phyloP scores from a whole-genome alignment of 2,888 invertebrate species.

The Altica lythri region DNA sequence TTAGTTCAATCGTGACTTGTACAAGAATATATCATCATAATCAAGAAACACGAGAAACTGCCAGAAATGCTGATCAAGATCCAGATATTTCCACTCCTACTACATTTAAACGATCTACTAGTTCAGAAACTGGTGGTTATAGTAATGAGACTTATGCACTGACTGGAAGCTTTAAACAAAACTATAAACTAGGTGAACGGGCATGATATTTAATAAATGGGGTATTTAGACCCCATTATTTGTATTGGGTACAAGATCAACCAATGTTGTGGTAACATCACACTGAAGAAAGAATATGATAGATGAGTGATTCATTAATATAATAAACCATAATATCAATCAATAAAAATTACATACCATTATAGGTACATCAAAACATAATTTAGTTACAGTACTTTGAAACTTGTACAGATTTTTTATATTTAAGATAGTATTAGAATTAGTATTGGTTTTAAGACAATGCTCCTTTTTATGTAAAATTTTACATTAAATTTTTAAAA shows the following conservation, averaged over 20 bases:
- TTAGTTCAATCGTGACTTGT: slow-evolving; percentile 74
- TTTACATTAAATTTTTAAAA: no score
- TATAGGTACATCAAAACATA: no score
- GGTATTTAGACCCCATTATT: slow-evolving; percentile 44
- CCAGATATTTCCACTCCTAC: slow-evolving; percentile 31
- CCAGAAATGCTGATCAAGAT: slow-evolving; percentile 33
- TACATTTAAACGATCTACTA: slow-evolving; percentile 28
- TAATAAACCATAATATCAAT: no score
- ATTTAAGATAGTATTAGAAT: no score
- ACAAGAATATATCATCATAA: slow-evolving; percentile 64
- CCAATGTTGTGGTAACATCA: slow-evolving; percentile 69
- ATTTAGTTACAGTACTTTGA: no score
- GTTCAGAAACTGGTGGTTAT: slow-evolving; percentile 46
- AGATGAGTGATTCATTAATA: no score
- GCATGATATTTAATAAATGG: slow-evolving; percentile 54
- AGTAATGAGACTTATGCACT: slow-evolving; percentile 54
- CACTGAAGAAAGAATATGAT: no score
- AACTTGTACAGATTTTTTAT: no score
- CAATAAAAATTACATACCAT: no score
- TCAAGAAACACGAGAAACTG: slow-evolving; percentile 55
- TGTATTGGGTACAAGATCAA: slow-evolving; percentile 61
- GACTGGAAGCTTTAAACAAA: slow-evolving; percentile 53
- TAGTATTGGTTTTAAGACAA: no score
- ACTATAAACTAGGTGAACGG: slow-evolving; percentile 52
- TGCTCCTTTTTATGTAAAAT: no score